A percentile compares a stretch with the other conserved stretches of the same genome.
phyloP scores from a whole-genome alignment of 37 sponge, comb jelly and placozoan genomes.

The Geodia barretti region DNA sequence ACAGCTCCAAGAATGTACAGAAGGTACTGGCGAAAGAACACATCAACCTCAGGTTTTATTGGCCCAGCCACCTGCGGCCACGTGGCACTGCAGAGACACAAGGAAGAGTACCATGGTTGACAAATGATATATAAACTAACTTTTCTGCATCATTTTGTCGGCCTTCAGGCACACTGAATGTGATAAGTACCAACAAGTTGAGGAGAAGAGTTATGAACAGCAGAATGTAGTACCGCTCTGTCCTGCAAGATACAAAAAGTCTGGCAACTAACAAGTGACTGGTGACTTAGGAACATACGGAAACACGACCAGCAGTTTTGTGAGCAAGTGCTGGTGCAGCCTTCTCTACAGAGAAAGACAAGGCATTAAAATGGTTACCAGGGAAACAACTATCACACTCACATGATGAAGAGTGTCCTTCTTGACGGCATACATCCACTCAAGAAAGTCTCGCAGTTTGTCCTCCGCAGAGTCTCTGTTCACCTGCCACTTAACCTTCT shows the following conservation, averaged over 20 bases:
- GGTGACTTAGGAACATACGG: not conserved
- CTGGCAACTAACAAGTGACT: not conserved
- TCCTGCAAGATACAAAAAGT: not conserved
- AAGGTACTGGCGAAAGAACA: not conserved
- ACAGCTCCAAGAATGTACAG: constrained; percentile 53
- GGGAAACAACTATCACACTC: not conserved
- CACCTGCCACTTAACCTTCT: constrained; percentile 80
- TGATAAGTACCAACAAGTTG: constrained; percentile 40
- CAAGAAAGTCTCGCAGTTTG: constrained; percentile 82
- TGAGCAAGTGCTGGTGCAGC: not conserved
- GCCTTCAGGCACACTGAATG: constrained; percentile 34
- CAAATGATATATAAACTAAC: too few species aligned
- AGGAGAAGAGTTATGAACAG: constrained; percentile 35
- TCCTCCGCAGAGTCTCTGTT: constrained; percentile 75
- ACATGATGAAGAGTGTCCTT: constrained; percentile 66
- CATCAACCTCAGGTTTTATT: not conserved
- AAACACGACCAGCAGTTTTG: not conserved
- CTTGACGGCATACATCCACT: constrained; percentile 75
- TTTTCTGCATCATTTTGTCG: not conserved
- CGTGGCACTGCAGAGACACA: not conserved
- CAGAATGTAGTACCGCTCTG: not conserved
- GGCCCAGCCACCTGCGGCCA: not conserved
- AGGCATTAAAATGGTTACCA: too few species aligned
- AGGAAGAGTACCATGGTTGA: not conserved
- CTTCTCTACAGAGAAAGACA: not conserved